Evolutionary conservation across 2,113 vertebrate genomes (phyloP), one percentile per base, ranked within the genome.

Genomic region (Lichenostomus cassidix): DNA sequence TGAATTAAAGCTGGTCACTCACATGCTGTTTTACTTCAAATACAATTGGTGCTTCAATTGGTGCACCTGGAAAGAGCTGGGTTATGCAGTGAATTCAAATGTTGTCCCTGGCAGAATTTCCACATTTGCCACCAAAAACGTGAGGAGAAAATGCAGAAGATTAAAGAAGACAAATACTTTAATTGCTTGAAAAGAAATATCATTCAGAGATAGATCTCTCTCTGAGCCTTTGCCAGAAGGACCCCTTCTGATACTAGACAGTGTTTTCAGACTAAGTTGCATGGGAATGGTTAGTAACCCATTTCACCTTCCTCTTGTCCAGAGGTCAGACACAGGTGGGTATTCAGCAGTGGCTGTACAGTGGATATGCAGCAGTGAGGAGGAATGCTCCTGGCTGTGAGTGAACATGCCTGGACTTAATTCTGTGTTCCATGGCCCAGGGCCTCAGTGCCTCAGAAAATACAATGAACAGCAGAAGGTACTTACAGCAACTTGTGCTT

Each of bases 1-100:
- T 94, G 80, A 89, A 84, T 33, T 92, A 78, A 89, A 81, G n/a
- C 58, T 91, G 46, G 58, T 84, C 83, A 71, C 41, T 76, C 58
- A 69, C 53, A 64, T 35, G 58, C 12, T 89, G 64, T 64, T 82
- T 84, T 71, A 60, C 79, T 87, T 85, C 65, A 87, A 52, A 64
- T 46, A 73, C 69, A 91, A 64, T 27, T 75, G 70, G 50, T 92
- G 59, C 29, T 91, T 83, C 67, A 62, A 0, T 37, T 2, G 1
- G 62, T 91, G 44, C 86, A 79, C 68, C 79, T 93, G 87, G 52
- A 90, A 88, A 33, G 44, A 80, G 17, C 63, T 63, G 42, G 42
- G 35, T 74, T 85, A 28, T 63, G 63, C 59, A 86, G 60, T 77
- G 79, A 93, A 90, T 83, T 80, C 68, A 77, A 33, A 62, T 83